phyloP scores from a whole-genome alignment of 2,113 vertebrate species.

The Galemys pyrenaicus region DNA sequence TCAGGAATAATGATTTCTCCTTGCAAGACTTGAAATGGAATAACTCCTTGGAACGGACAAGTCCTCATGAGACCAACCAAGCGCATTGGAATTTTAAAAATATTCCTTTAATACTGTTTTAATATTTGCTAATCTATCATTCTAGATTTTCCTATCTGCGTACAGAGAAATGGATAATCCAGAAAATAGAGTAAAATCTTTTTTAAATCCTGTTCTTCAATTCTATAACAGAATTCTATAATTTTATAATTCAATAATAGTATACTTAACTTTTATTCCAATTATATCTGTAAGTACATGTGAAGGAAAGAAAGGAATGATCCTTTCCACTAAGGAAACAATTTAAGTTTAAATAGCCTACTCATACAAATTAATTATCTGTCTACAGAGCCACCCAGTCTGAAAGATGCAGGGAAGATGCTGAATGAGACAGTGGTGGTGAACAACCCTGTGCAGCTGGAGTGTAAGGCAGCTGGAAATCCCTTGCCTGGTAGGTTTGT shows the following conservation, averaged over 20 bases:
- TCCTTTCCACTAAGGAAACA: not conserved
- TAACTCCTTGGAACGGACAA: too few species aligned
- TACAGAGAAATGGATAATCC: not conserved
- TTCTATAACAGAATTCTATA: too few species aligned
- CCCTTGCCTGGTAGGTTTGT: conserved; percentile 90
- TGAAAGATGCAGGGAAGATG: conserved; percentile 88
- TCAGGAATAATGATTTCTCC: not conserved
- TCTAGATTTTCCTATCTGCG: not conserved
- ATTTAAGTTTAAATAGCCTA: not conserved
- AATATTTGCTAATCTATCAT: not conserved
- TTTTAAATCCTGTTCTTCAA: not conserved
- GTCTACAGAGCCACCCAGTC: conserved; percentile 91
- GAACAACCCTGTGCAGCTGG: conserved; percentile 90
- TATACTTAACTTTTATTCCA: not conserved
- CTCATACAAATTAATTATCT: conserved; percentile 17
- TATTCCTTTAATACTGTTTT: not conserved
- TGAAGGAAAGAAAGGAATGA: not conserved
- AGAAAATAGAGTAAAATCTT: not conserved
- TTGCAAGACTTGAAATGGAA: too few species aligned
- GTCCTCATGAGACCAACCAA: not conserved
- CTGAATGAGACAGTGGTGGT: conserved; percentile 93
- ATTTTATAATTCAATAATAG: too few species aligned
- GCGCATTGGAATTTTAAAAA: not conserved
- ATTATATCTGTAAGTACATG: not conserved
- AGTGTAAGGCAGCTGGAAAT: conserved; percentile 92